Conservation (phyloP, 2,797 vertebrate genomes). For the Schizothorax lantsangensis region DNA sequence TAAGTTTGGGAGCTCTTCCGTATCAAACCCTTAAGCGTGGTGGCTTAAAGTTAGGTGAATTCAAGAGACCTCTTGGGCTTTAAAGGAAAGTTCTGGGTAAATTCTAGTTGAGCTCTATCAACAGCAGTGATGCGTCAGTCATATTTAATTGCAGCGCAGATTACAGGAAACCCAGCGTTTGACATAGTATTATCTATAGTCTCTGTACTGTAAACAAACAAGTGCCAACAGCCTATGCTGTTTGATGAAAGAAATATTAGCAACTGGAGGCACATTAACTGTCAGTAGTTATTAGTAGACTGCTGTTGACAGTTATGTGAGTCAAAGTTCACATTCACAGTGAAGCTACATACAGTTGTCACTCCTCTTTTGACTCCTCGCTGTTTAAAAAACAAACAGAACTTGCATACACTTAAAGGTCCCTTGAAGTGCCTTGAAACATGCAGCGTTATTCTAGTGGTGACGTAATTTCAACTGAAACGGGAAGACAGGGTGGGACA, state of each 20-base stretch:
- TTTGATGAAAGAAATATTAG: not conserved
- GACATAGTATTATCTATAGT: not conserved
- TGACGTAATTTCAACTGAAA: no score
- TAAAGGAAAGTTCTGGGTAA: conserved; percentile 13
- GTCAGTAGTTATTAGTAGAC: not conserved
- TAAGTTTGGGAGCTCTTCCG: not conserved
- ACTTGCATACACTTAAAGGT: not conserved
- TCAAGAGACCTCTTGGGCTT: not conserved
- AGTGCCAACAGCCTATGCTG: not conserved
- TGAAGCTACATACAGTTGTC: not conserved
- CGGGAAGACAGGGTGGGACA: no score
- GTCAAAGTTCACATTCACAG: not conserved
- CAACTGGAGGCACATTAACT: not conserved
- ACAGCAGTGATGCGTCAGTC: not conserved
- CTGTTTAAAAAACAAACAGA: not conserved
- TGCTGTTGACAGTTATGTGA: not conserved
- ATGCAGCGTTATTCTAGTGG: no score
- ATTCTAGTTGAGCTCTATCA: not conserved
- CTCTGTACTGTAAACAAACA: not conserved
- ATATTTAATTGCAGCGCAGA: not conserved
- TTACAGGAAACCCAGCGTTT: conserved; percentile 3
- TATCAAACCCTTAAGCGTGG: not conserved
- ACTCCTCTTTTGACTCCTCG: not conserved
- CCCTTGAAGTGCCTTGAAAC: no score
- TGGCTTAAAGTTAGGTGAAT: not conserved